phyloP scores from a whole-genome alignment of 2,888 invertebrate genomes.

The Tipula unca region DNA sequence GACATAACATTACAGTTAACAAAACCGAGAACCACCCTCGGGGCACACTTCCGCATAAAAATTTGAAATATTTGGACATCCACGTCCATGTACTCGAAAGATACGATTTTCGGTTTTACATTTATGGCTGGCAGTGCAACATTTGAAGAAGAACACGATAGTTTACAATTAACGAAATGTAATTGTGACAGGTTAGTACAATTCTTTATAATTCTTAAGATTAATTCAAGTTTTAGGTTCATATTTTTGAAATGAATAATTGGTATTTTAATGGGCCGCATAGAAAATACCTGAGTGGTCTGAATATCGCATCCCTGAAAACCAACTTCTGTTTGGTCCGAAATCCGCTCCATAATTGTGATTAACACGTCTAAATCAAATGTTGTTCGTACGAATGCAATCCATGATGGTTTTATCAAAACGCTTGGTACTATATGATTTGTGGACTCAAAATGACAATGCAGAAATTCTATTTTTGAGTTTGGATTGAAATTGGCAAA shows the following conservation, averaged over 20 bases:
- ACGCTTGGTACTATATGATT: background rate
- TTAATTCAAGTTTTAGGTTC: background rate
- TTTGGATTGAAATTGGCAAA: background rate
- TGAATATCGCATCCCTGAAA: background rate
- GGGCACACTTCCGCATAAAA: background rate
- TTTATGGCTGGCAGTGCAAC: background rate
- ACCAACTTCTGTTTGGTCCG: background rate
- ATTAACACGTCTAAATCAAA: background rate
- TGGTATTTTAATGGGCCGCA: background rate
- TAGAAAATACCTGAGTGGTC: background rate
- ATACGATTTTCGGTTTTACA: background rate
- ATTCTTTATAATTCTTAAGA: background rate
- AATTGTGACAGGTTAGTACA: background rate
- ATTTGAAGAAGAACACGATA: background rate
- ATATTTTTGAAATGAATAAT: background rate
- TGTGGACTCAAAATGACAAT: background rate
- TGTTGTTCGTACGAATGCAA: background rate
- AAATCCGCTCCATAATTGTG: background rate
- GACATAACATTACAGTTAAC: background rate
- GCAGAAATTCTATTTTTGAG: background rate
- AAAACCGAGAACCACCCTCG: too few relatives aligned
- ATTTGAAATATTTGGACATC: background rate
- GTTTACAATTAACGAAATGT: background rate
- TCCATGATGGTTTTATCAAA: background rate
- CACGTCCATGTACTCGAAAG: background rate